phyloP scores from a whole-genome alignment of 1,140 invertebrate genomes.

The Drosophila leontia region DNA sequence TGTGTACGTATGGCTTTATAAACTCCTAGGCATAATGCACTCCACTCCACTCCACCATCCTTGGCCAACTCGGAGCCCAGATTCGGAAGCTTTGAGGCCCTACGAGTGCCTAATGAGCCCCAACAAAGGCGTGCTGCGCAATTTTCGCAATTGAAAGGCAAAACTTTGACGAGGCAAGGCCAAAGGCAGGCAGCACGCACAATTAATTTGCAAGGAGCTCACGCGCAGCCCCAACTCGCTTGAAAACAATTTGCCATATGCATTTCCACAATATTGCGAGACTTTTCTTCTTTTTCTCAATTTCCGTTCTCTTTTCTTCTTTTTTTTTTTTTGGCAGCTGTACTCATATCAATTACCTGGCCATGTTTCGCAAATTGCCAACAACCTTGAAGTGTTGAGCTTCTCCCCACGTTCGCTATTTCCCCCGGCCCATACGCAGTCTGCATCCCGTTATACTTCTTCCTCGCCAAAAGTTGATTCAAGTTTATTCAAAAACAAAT shows the following conservation, averaged over 20 bases:
- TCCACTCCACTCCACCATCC: constrained; percentile 21
- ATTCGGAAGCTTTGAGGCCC: constrained; percentile 28
- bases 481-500: constrained; percentile 78
- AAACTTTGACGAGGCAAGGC: constrained; percentile 43
- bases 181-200: constrained; percentile 26
- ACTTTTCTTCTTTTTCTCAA: constrained; percentile 17
- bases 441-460: constrained; percentile 33
- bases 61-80: constrained; percentile 9
- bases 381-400: constrained; percentile 64
- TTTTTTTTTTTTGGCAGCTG: constrained; percentile 30
- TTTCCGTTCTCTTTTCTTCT: constrained; percentile 10
- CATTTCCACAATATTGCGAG: constrained; percentile 41
- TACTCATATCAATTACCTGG: constrained; percentile 68
- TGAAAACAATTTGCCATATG: constrained; percentile 53
- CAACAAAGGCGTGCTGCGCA: constrained; percentile 36
- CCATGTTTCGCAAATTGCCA: constrained; percentile 57
- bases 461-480: constrained; percentile 67
- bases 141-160: constrained; percentile 53
- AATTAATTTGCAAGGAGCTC: constrained; percentile 64
- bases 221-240: constrained; percentile 19
- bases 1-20: constrained; percentile 53
- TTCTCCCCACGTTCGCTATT: constrained; percentile 2
- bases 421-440: neutral
- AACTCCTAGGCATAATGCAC: constrained; percentile 63
- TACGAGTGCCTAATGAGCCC: constrained; percentile 53